Conservation (phyloP, 30 jellyfish, hydroid and myxozoan genomes). For the Rhopilema esculentum region DNA sequence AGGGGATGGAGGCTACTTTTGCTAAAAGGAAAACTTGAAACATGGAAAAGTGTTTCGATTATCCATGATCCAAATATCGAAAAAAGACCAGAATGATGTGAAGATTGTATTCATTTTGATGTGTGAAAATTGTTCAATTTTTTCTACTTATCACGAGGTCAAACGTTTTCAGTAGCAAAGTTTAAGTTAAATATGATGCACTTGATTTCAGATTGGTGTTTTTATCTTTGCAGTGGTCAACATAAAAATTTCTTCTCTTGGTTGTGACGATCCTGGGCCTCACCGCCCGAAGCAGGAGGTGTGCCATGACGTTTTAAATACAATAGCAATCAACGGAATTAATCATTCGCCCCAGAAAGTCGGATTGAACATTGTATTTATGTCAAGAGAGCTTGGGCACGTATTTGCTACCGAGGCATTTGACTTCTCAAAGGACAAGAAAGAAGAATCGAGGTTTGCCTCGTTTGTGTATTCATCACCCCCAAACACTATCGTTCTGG, state of each 20-base stretch:
- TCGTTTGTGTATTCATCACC: conserved; percentile 2
- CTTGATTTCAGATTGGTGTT: no score
- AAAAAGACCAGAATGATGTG: no score
- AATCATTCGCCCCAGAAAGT: conserved; percentile 15
- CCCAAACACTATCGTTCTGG: conserved; percentile 9
- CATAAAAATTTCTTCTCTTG: neutral
- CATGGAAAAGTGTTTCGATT: no score
- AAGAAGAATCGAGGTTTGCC: neutral
- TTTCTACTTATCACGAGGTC: no score
- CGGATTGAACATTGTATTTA: conserved; percentile 27
- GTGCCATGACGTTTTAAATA: conserved; percentile 6
- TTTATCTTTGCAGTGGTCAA: no score
- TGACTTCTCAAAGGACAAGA: neutral
- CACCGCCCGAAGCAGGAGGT: conserved; percentile 2
- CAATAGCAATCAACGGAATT: conserved; percentile 12
- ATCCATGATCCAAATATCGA: no score
- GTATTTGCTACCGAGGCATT: conserved; percentile 7
- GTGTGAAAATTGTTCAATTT: no score
- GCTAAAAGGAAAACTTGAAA: no score
- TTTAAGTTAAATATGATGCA: no score
- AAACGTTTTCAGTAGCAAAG: no score
- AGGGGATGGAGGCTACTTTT: no score
- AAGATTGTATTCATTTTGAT: no score
- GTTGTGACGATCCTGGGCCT: conserved; percentile 27
- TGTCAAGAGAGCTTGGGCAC: conserved; percentile 27